Evolutionary conservation across 2,113 vertebrate genomes (phyloP).

Genomic region (Platichthys flesus): DNA sequence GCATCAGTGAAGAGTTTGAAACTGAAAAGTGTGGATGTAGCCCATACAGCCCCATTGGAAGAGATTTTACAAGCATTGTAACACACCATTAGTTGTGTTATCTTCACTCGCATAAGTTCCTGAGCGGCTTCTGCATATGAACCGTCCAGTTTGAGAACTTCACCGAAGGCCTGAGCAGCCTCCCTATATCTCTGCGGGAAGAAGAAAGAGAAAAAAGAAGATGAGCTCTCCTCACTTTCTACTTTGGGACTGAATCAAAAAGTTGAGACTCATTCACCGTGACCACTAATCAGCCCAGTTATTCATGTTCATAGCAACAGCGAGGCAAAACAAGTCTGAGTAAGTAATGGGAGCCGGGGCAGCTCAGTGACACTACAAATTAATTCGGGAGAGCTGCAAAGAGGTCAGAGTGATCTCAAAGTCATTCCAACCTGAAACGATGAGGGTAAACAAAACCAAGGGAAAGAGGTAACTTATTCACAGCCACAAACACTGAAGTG

Average conservation of each 20-base stretch:
- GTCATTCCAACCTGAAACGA: background rate
- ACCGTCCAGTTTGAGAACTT: constrained; percentile 72
- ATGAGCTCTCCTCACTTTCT: background rate
- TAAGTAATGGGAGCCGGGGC: constrained; percentile 14
- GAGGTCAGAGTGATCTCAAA: constrained; percentile 3
- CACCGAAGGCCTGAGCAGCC: constrained; percentile 75
- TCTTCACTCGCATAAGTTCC: constrained; percentile 80
- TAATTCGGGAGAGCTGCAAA: background rate
- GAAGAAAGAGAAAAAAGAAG: background rate
- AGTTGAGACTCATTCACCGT: background rate
- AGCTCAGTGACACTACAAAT: constrained; percentile 7
- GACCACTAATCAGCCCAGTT: constrained; percentile 16
- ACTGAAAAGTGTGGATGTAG: background rate
- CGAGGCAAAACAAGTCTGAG: constrained; percentile 4
- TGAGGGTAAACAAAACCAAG: background rate
- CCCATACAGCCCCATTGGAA: background rate
- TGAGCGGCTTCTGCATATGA: constrained; percentile 68
- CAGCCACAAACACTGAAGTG: background rate
- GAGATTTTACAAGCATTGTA: background rate
- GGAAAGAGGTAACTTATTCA: background rate
- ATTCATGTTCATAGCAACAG: constrained; percentile 19
- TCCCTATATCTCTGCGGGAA: constrained; percentile 80
- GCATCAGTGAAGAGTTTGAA: no score
- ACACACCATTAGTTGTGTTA: constrained; percentile 71
- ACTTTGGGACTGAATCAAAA: background rate